Conservation (phyloP, 2,797 vertebrate species). For the Coregonus sp. region DNA sequence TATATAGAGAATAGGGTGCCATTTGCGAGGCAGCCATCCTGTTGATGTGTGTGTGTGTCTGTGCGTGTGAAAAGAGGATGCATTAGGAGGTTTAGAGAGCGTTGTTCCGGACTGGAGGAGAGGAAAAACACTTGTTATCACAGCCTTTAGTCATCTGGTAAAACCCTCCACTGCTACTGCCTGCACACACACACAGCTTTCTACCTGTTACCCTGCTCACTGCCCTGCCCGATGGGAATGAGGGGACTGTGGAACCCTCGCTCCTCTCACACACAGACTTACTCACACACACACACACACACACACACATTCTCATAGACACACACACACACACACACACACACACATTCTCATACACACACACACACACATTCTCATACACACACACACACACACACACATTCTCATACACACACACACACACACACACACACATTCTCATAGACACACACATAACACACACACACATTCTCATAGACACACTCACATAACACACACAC, state of each 20-base stretch:
- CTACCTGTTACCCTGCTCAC: constrained; percentile 50
- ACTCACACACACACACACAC: constrained; percentile 5
- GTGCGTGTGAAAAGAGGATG: constrained; percentile 37
- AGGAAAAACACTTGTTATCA: constrained; percentile 61
- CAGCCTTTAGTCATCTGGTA: constrained; percentile 52
- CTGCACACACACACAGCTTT: constrained; percentile 4
- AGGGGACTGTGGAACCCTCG: constrained; percentile 11
- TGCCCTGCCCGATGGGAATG: constrained; percentile 26
- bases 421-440: constrained; percentile 34
- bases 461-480: no score
- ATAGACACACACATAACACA: no score
- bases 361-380: background rate
- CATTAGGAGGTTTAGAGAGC: constrained; percentile 32
- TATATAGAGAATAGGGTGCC: background rate
- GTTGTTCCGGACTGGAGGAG: constrained; percentile 38
- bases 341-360: constrained; percentile 10
- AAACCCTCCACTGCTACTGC: constrained; percentile 30
- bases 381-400: no score
- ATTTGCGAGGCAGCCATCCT: background rate
- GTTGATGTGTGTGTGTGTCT: constrained; percentile 16
- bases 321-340: constrained; percentile 15
- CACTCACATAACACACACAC: background rate
- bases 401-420: constrained; percentile 13
- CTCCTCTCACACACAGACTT: constrained; percentile 42
- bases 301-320: constrained; percentile 34